These are phyloP conservation scores for Ataeniobius toweri DNA, from an alignment of 2,797 vertebrate genomes.

Conservation along the genomic window DNA sequence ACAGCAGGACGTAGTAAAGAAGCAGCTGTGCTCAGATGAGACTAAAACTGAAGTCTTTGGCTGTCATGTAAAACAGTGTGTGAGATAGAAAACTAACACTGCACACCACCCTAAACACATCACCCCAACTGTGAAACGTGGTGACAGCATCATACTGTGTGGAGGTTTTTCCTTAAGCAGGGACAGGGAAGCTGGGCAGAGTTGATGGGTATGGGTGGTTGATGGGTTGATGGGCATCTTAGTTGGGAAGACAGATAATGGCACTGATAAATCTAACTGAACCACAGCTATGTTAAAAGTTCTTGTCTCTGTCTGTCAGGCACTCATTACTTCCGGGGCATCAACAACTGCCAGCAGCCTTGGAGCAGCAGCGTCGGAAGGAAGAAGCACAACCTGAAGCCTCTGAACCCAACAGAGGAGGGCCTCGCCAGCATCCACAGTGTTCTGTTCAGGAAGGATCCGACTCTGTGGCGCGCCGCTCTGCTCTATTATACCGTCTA, in stretches of 20 bases:
- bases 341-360: conserved; percentile 92
- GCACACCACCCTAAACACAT: too few species aligned
- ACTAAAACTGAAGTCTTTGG: too few species aligned
- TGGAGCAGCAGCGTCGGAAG: conserved; percentile 86
- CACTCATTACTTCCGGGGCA: conserved; percentile 92
- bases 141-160: background rate
- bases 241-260: background rate
- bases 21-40: too few species aligned
- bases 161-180: too few species aligned
- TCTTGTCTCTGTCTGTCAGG: conserved; percentile 71
- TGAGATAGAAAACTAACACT: too few species aligned
- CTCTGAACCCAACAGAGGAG: conserved; percentile 94
- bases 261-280: background rate
- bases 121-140: background rate
- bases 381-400: conserved; percentile 84
- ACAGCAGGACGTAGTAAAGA: too few species aligned
- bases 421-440: conserved; percentile 95
- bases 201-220: too few species aligned
- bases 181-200: too few species aligned
- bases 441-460: conserved; percentile 91
- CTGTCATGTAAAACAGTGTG: too few species aligned
- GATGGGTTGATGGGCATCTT: too few species aligned
- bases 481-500: conserved; percentile 95
- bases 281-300: background rate
- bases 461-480: conserved; percentile 91